These are phyloP conservation scores for Drosophila antonietae DNA, from an alignment of 2,888 invertebrate genomes.

Conservation along the genomic window DNA sequence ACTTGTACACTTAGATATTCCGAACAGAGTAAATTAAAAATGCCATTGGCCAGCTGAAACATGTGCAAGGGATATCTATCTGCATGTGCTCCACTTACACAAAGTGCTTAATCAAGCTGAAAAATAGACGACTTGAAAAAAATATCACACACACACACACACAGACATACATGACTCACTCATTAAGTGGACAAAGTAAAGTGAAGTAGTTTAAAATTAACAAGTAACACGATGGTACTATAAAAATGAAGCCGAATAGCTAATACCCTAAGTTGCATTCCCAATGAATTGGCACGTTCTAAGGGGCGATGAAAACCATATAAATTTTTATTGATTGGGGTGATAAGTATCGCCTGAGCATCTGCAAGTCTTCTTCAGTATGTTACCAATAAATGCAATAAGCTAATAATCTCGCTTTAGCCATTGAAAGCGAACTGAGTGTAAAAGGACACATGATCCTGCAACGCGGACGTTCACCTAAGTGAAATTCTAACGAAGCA, in stretches of 20 bases:
- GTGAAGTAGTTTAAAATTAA: constrained; percentile 77
- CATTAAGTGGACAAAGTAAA: constrained; percentile 71
- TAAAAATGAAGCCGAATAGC: not conserved
- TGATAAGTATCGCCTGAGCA: not conserved
- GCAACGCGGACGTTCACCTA: constrained; percentile 41
- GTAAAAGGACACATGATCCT: constrained; percentile 76
- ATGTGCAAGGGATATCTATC: constrained; percentile 36
- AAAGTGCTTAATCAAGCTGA: constrained; percentile 80
- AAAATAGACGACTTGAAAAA: constrained; percentile 68
- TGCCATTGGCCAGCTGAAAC: constrained; percentile 62
- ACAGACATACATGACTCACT: constrained; percentile 28
- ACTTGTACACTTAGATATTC: constrained; percentile 16
- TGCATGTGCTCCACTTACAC: constrained; percentile 79
- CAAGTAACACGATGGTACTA: not conserved
- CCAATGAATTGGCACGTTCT: no score
- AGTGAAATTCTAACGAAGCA: constrained; percentile 62
- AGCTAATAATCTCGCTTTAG: not conserved
- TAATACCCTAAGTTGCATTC: not conserved
- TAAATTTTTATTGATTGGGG: not conserved
- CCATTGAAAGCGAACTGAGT: not conserved
- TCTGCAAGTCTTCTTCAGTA: not conserved
- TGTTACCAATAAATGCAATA: not conserved
- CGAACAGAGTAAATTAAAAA: constrained; percentile 68
- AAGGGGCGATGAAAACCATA: no score
- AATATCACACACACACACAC: constrained; percentile 16